phyloP scores from a whole-genome alignment of 2,113 vertebrate species.

The Vanacampus margaritifer region DNA sequence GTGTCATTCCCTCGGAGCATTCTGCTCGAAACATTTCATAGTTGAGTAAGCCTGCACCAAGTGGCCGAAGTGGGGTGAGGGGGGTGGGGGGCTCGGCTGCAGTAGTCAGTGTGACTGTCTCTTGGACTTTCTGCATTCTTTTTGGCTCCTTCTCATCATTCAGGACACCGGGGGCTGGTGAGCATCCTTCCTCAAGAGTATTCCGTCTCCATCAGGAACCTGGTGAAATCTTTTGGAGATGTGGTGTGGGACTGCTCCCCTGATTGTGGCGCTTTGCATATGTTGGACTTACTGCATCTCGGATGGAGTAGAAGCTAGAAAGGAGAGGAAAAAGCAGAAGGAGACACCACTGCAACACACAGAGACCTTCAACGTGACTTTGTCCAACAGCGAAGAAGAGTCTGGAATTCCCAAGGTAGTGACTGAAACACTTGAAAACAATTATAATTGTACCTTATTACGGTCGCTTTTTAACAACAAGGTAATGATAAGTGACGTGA shows the following conservation, averaged over 20 bases:
- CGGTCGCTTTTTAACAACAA: background rate
- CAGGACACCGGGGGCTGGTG: constrained; percentile 9
- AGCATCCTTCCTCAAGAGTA: constrained; percentile 38
- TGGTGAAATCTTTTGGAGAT: constrained; percentile 65
- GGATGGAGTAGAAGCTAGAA: constrained; percentile 72
- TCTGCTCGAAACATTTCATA: constrained; percentile 77
- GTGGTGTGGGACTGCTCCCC: constrained; percentile 76
- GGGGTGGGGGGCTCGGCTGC: constrained; percentile 33
- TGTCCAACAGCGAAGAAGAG: constrained; percentile 81
- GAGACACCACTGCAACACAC: constrained; percentile 73
- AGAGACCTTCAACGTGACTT: constrained; percentile 77
- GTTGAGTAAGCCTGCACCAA: constrained; percentile 69
- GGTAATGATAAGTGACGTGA: constrained; percentile 18
- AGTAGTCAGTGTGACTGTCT: constrained; percentile 57
- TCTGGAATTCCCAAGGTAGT: constrained; percentile 77
- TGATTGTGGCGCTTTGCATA: constrained; percentile 71
- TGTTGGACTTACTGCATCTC: constrained; percentile 80
- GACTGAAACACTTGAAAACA: background rate
- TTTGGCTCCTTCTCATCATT: constrained; percentile 5
- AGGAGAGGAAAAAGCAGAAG: constrained; percentile 77
- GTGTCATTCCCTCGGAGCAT: constrained; percentile 75
- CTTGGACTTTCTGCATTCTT: constrained; percentile 53
- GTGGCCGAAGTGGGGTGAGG: constrained; percentile 15
- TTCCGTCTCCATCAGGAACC: constrained; percentile 20
- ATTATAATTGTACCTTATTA: background rate